Evolutionary conservation across 2,888 invertebrate genomes (phyloP).

Genomic region (Sceliomorpha sp.): DNA sequence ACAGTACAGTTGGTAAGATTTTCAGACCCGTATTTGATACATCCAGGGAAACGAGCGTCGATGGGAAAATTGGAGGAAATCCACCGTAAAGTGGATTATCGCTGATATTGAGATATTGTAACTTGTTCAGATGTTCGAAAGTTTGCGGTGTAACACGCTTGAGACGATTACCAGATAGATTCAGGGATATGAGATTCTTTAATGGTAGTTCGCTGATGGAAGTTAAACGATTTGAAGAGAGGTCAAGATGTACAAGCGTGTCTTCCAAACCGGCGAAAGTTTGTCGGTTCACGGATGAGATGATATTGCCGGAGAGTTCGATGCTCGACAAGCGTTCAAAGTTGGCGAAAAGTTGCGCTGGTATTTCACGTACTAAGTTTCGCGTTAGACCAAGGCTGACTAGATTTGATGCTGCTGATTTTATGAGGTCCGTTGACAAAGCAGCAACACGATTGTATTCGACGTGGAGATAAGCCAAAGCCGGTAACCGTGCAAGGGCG

Average conservation of each 20-base stretch:
- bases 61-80: conserved; percentile 82
- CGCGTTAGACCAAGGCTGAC: conserved; percentile 89
- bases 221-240: conserved; percentile 88
- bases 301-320: conserved; percentile 90
- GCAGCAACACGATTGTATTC: conserved; percentile 94
- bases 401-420: conserved; percentile 85
- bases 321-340: conserved; percentile 87
- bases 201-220: conserved; percentile 85
- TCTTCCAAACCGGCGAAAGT: conserved; percentile 89
- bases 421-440: conserved; percentile 88
- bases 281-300: conserved; percentile 86
- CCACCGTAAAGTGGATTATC: conserved; percentile 88
- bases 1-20: conserved; percentile 86
- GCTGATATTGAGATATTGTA: conserved; percentile 89
- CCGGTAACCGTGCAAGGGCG: conserved; percentile 89
- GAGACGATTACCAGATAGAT: conserved; percentile 90
- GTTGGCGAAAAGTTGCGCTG: conserved; percentile 89
- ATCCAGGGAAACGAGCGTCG: conserved; percentile 85
- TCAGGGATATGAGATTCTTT: conserved; percentile 85
- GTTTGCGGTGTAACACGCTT: conserved; percentile 86
- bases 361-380: conserved; percentile 93
- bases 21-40: conserved; percentile 88
- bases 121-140: conserved; percentile 85
- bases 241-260: conserved; percentile 86
- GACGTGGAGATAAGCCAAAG: conserved; percentile 87